A percentile compares a stretch with the other conserved stretches of the same genome.
Conservation (phyloP, 2,797 vertebrate genomes). For the Borostomias antarcticus region DNA sequence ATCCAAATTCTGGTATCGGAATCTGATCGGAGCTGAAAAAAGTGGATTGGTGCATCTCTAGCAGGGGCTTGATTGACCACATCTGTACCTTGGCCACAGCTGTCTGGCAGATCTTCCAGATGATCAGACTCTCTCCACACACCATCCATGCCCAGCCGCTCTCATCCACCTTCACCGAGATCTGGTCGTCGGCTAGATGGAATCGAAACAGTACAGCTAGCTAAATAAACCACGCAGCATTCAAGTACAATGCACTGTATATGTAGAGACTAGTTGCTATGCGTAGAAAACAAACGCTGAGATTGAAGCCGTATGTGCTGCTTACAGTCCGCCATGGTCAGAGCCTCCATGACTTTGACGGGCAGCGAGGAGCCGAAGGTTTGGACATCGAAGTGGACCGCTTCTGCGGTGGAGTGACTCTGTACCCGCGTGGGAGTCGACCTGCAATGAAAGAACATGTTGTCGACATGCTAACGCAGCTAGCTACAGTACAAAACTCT, state of each 20-base stretch:
- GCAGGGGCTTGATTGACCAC: no score
- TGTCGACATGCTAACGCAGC: not conserved
- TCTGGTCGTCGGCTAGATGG: conserved; percentile 81
- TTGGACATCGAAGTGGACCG: conserved; percentile 87
- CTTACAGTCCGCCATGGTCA: conserved; percentile 82
- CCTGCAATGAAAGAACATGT: conserved; percentile 60
- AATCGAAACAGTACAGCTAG: no score
- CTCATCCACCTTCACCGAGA: conserved; percentile 86
- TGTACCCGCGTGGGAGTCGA: conserved; percentile 85
- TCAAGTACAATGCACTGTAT: no score
- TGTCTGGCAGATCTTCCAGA: conserved; percentile 93
- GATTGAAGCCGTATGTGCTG: no score
- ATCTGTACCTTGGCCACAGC: conserved; percentile 86
- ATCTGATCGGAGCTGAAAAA: no score
- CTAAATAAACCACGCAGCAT: not conserved
- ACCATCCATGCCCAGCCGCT: conserved; percentile 95
- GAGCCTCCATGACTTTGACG: conserved; percentile 94
- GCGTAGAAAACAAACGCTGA: no score
- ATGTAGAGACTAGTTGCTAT: no score
- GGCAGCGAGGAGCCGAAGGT: conserved; percentile 91
- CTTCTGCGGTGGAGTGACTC: conserved; percentile 78
- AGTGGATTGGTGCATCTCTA: no score
- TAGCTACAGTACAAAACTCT: not conserved
- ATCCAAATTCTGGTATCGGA: no score
- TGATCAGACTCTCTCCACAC: conserved; percentile 85